Percentiles rank a stretch among this genome's conserved stretches.
phyloP scores from a whole-genome alignment of 2,113 vertebrate genomes.

The Solea senegalensis region DNA sequence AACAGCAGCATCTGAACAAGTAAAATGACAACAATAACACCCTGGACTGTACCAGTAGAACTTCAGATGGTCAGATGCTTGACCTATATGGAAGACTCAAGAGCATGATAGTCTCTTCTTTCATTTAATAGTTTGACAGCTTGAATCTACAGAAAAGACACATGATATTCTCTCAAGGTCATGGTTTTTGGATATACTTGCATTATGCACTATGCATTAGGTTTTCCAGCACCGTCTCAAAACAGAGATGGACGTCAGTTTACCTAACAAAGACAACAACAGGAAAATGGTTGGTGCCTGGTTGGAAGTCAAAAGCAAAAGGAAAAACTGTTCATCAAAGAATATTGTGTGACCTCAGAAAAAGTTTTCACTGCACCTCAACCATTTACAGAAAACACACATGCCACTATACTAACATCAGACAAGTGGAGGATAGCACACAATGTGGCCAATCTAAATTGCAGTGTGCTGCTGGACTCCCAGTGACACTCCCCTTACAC shows the following conservation, averaged over 20 bases:
- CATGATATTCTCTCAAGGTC: background rate
- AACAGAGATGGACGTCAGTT: background rate
- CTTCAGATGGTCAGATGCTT: background rate
- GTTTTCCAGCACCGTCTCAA: background rate
- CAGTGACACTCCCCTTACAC: constrained; percentile 26
- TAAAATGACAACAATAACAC: constrained; percentile 19
- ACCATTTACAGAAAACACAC: background rate
- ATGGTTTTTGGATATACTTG: background rate
- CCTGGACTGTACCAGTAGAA: background rate
- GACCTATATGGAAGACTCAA: no score
- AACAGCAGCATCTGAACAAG: constrained; percentile 20
- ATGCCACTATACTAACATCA: constrained; percentile 4
- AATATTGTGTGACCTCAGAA: background rate
- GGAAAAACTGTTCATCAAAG: background rate
- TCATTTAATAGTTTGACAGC: no score
- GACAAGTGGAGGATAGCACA: constrained; percentile 26
- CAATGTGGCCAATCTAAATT: constrained; percentile 36
- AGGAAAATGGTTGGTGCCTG: background rate
- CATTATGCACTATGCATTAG: no score
- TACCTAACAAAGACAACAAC: no score
- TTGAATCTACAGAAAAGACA: background rate
- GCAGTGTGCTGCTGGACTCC: constrained; percentile 3
- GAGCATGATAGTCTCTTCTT: no score
- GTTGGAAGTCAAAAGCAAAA: background rate
- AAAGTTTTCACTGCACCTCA: background rate